Base-by-base conservation (phyloP, 2,797 vertebrate species). In the Platyrinchus mystaceus region DNA sequence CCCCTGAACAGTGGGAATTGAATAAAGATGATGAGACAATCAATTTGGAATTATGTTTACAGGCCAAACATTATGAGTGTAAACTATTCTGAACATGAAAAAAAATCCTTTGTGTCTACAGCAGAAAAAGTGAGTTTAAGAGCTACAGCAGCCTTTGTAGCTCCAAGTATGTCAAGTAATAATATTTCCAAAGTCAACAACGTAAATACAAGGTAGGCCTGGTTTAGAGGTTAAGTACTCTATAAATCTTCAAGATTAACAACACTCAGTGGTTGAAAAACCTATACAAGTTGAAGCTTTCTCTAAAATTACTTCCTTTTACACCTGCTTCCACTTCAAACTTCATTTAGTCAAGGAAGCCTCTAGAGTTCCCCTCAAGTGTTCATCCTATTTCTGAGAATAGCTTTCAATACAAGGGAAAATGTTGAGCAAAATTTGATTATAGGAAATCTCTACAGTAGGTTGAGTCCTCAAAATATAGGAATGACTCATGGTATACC, bases 341-440 rank as follows among this genome's bases (percentile, higher is more conserved):
- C 10, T 69, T 90, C 46, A 83, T 93, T 88, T 80, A 82, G 87
- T 67, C n/a, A 58, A 92, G 78, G 53, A 64, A 94, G 47, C 70
- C 67, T 79, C 60, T 94, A 47, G 27, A 3, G 6, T 53, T 84
- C 34, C 52, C 26, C 44, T 94, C 76, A 93, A 93, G 91, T 79
- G 66, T 78, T 91, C 59, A 70, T 76, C 28, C 14, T 89, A 9
- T 94, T 90, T 90, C 79, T 80, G 88, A 95, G 55, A 91, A 78
- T 15, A 89, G 39, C 10, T 81, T 95, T 88, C 78, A 75, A 69
- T 69, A 56, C 26, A 71, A 36, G 39, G 17, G 62, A 87, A 63
- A 88, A 86, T 87, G 53, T 62, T 85, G 71, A 95, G 59, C 94
- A 95, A 75, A 76, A 87, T 81, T 94, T 91, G 89, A 91, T 96